A percentile compares a stretch with the other conserved stretches of the same genome.
phyloP scores from a whole-genome alignment of 30 jellyfish, hydroid and myxozoan genomes.

The Rhopilema esculentum region DNA sequence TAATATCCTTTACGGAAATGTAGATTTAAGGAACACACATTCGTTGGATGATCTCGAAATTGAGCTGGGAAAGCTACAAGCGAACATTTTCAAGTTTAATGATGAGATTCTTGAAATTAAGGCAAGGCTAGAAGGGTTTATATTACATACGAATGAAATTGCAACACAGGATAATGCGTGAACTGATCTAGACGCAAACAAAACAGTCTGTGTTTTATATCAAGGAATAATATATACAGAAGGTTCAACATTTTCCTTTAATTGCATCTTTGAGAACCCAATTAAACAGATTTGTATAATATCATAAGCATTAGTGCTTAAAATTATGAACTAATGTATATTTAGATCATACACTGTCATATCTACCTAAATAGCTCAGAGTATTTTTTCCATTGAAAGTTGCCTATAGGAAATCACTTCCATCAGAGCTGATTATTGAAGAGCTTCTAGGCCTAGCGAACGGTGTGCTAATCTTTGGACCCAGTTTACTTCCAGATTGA shows the following conservation, averaged over 20 bases:
- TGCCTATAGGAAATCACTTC: slow-evolving; percentile 24
- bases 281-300: too few species aligned
- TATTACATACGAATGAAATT: background rate
- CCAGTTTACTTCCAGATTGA: background rate
- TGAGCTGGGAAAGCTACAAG: slow-evolving; percentile 28
- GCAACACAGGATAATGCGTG: too few species aligned
- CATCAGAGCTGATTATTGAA: slow-evolving; percentile 21
- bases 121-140: background rate
- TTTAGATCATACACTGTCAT: too few species aligned
- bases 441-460: background rate
- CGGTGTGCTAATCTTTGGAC: background rate
- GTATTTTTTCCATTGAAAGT: too few species aligned
- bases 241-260: too few species aligned
- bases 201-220: too few species aligned
- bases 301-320: too few species aligned
- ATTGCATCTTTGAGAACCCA: too few species aligned
- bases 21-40: slow-evolving; percentile 1
- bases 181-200: too few species aligned
- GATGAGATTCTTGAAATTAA: slow-evolving; percentile 13
- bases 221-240: too few species aligned
- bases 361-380: too few species aligned
- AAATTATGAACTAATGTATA: too few species aligned
- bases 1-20: background rate
- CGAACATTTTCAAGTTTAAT: slow-evolving; percentile 7
- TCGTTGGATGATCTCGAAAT: slow-evolving; percentile 19